Percentiles rank a stretch among this genome's conserved stretches.
Conservation (phyloP, 2,113 vertebrate genomes). For the Clinocottus analis region DNA sequence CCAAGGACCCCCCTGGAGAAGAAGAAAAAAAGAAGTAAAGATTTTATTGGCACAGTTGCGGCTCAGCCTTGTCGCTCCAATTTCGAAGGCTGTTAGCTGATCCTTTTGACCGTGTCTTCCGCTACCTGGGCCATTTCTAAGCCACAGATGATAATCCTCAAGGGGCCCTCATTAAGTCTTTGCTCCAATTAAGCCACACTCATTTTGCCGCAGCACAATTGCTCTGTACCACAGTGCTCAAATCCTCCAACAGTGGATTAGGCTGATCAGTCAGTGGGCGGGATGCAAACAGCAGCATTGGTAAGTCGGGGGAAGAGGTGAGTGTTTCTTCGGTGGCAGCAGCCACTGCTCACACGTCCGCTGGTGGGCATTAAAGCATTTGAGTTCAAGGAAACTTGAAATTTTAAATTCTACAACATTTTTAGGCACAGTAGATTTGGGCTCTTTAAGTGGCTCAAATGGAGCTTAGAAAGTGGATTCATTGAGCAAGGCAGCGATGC, state of each 20-base stretch:
- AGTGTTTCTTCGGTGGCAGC: constrained; percentile 42
- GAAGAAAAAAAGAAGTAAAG: not conserved
- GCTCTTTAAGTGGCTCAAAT: constrained; percentile 29
- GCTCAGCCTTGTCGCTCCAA: constrained; percentile 44
- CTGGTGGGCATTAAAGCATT: not conserved
- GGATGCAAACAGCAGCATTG: constrained; percentile 62
- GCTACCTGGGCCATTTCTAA: constrained; percentile 78
- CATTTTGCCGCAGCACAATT: constrained; percentile 72
- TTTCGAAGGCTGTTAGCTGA: constrained; percentile 45
- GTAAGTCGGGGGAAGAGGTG: constrained; percentile 39
- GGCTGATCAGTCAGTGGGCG: constrained; percentile 72
- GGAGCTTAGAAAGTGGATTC: constrained; percentile 34
- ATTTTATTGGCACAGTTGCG: constrained; percentile 7
- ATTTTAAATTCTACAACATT: constrained; percentile 8
- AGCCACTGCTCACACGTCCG: not conserved
- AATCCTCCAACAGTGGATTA: constrained; percentile 76
- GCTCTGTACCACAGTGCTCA: constrained; percentile 57
- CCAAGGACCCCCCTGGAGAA: constrained; percentile 1
- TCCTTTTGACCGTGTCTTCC: constrained; percentile 65
- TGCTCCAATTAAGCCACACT: constrained; percentile 78
- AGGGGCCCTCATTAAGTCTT: constrained; percentile 76
- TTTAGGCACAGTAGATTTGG: not conserved
- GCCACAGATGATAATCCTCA: constrained; percentile 73
- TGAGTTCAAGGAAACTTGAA: constrained; percentile 13
- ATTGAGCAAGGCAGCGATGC: constrained; percentile 8